Conservation (phyloP, 2,888 invertebrate species). For the Phorcus lineatus region DNA sequence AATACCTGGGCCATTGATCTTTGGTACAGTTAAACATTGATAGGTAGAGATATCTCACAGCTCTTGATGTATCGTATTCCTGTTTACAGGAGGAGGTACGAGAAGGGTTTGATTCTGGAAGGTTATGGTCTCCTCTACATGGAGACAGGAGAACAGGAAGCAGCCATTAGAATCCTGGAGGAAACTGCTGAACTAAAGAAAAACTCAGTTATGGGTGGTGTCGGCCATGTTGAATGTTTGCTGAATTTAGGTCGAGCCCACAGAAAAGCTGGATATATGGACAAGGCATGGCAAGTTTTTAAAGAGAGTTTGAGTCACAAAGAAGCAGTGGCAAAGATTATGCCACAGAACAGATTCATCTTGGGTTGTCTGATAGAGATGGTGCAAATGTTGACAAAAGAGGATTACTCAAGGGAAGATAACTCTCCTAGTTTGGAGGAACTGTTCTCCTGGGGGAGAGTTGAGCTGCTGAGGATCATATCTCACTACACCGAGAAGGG, state of each 20-base stretch:
- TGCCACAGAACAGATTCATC: conserved; percentile 14
- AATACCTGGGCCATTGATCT: no score
- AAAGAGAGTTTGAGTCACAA: background rate
- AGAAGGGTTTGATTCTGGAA: conserved; percentile 8
- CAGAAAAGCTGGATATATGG: background rate
- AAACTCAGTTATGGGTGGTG: background rate
- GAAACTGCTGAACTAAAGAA: background rate
- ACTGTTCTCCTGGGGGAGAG: background rate
- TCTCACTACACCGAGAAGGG: background rate
- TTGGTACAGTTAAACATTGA: no score
- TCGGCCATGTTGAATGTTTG: conserved; percentile 7
- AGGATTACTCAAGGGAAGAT: background rate
- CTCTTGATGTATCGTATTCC: no score
- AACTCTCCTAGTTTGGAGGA: background rate
- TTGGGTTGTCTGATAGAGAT: background rate
- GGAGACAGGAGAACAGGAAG: background rate
- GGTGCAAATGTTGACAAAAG: background rate
- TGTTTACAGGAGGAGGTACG: background rate
- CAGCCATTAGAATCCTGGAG: background rate
- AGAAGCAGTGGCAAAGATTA: background rate
- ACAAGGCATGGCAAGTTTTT: conserved; percentile 5
- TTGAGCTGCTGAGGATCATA: background rate
- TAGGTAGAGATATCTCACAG: no score
- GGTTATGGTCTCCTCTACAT: conserved; percentile 10
- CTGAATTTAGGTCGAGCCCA: conserved; percentile 15